Evolutionary conservation across 2,113 vertebrate species (phyloP).

Genomic region (Agelaius phoeniceus): DNA sequence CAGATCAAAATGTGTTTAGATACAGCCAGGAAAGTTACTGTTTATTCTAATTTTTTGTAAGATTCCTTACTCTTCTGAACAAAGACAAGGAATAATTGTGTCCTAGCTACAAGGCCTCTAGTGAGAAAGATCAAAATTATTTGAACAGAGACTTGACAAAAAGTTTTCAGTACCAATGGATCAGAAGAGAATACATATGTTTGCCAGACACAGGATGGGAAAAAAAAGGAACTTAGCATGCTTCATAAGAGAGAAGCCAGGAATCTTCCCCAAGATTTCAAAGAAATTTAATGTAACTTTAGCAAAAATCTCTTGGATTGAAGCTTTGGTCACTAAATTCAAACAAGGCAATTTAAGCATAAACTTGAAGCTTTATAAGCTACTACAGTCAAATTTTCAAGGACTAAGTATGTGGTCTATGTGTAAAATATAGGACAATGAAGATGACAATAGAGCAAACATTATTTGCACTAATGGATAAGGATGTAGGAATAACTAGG

Average conservation of each 20-base stretch:
- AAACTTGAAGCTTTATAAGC: not conserved
- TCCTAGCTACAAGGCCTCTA: not conserved
- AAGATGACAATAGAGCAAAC: not conserved
- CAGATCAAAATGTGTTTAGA: not conserved
- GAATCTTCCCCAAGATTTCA: not conserved
- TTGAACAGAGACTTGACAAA: not conserved
- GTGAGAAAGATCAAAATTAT: not conserved
- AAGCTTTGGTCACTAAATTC: not conserved
- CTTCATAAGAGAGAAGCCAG: not conserved
- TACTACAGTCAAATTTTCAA: not conserved
- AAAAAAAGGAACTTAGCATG: not conserved
- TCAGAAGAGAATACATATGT: not conserved
- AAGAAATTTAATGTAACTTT: not conserved
- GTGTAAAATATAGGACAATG: not conserved
- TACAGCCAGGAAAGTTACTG: not conserved
- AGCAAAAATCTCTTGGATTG: not conserved
- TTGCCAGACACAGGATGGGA: not conserved
- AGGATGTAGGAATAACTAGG: not conserved
- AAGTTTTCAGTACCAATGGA: not conserved
- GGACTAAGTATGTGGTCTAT: not conserved
- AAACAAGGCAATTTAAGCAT: not conserved
- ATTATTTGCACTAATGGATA: not conserved
- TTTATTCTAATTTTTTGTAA: not conserved
- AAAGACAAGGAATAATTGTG: not conserved
- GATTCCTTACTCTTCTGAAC: not conserved